A percentile compares a stretch with the other conserved stretches of the same genome.
Conservation (phyloP, 2,797 vertebrate genomes). For the Pitangus sulphuratus region DNA sequence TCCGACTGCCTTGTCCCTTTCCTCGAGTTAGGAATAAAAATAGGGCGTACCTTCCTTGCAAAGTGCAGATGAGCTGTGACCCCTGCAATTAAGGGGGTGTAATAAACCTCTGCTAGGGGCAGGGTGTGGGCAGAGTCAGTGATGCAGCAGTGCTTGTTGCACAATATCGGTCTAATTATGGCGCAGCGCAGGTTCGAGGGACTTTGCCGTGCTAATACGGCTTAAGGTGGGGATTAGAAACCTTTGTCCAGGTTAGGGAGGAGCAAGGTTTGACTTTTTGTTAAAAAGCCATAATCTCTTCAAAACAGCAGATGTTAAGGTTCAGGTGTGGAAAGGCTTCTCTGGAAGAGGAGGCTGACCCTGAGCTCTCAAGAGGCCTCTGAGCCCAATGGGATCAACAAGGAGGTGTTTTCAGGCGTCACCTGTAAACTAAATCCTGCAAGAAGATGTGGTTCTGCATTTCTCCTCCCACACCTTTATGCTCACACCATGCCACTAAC, state of each 20-base stretch:
- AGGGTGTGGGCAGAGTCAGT: not conserved
- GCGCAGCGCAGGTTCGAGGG: not conserved
- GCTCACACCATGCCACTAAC: not conserved
- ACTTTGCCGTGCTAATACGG: slow-evolving; percentile 2
- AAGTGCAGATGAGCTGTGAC: not conserved
- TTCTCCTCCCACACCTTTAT: not conserved
- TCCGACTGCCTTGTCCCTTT: not conserved
- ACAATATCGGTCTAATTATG: not conserved
- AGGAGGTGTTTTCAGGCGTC: not conserved
- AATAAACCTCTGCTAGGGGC: not conserved
- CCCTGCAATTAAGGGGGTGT: not conserved
- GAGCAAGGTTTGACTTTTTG: slow-evolving; percentile 3
- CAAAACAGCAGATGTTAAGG: not conserved
- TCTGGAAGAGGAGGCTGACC: not conserved
- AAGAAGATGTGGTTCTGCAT: not conserved
- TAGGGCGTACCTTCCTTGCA: not conserved
- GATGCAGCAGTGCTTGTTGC: not conserved
- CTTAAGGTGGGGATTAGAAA: slow-evolving; percentile 14
- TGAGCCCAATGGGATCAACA: not conserved
- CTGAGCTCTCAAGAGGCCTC: not conserved
- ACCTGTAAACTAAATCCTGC: not conserved
- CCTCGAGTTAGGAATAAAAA: not conserved
- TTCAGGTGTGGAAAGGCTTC: not conserved
- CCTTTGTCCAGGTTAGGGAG: not conserved
- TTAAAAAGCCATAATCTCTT: not conserved